Evolutionary conservation across 2,113 vertebrate genomes (phyloP).

Genomic region (Tauraco erythrolophus): DNA sequence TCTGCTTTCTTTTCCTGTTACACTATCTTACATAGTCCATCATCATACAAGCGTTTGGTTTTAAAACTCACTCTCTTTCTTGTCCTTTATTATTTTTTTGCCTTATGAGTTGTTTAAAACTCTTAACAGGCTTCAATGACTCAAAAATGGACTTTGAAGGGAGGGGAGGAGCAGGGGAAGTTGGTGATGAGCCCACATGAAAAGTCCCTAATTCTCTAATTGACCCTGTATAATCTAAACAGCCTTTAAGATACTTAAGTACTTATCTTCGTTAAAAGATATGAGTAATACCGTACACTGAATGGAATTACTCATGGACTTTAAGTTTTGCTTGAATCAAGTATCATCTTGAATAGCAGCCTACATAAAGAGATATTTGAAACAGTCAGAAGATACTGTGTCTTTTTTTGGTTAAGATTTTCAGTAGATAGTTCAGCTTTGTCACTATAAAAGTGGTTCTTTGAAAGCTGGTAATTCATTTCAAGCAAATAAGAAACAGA

Average conservation of each 20-base stretch:
- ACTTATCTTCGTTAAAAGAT: background rate
- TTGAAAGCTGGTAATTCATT: conserved; percentile 15
- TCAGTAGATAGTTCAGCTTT: background rate
- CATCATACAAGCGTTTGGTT: background rate
- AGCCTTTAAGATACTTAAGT: background rate
- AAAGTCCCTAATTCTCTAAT: conserved; percentile 35
- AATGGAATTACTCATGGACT: conserved; percentile 26
- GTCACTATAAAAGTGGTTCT: background rate
- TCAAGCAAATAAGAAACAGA: conserved; percentile 16
- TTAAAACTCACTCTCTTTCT: background rate
- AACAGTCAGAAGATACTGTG: background rate
- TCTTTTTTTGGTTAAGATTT: background rate
- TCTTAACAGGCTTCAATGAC: background rate
- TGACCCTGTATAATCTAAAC: background rate
- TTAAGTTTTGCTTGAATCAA: conserved; percentile 26
- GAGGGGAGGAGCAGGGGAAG: background rate
- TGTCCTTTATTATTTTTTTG: background rate
- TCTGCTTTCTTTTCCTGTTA: background rate
- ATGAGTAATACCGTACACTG: conserved; percentile 22
- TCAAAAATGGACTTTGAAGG: background rate
- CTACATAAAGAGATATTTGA: background rate
- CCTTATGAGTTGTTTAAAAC: background rate
- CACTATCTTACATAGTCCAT: background rate
- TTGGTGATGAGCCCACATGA: background rate
- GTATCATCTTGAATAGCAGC: background rate